Conservation (phyloP, 2,797 vertebrate species). For the Tenualosa thibaudeaui region DNA sequence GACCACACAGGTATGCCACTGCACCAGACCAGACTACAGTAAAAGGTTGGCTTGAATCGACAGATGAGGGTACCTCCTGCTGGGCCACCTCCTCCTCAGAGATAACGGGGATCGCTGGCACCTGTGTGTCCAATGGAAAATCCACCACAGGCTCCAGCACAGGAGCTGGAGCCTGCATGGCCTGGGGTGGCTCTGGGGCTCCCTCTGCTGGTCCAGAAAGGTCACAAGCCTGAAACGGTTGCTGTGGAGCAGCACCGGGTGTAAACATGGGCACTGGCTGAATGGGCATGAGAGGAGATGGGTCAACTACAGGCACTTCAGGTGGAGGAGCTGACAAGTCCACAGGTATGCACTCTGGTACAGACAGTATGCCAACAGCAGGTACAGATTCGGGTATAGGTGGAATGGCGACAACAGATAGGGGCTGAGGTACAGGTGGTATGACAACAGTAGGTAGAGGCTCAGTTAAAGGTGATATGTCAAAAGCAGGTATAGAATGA, state of each 20-base stretch:
- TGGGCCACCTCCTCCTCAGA: constrained; percentile 72
- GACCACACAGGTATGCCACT: constrained; percentile 47
- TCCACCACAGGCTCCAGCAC: constrained; percentile 27
- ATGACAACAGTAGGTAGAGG: neutral
- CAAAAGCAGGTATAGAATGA: neutral
- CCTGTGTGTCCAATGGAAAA: neutral
- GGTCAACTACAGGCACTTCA: constrained; percentile 13
- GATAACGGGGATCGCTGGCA: constrained; percentile 31
- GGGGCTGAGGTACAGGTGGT: neutral
- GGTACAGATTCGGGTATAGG: neutral
- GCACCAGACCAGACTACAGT: constrained; percentile 23
- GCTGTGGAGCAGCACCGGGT: neutral
- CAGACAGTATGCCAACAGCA: neutral
- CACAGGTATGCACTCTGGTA: constrained; percentile 24
- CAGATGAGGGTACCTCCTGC: constrained; percentile 78
- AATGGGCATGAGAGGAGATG: neutral
- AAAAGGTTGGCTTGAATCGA: constrained; percentile 26
- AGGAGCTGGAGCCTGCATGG: neutral
- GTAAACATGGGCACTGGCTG: constrained; percentile 22
- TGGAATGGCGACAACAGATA: neutral
- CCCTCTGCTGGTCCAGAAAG: constrained; percentile 21
- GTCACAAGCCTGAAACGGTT: neutral
- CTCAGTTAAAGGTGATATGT: neutral
- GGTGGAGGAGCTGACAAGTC: constrained; percentile 23
- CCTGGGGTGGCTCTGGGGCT: neutral